A percentile compares a stretch with the other conserved stretches of the same genome.
These are phyloP conservation scores for Zaprionus tsacasi DNA, from an alignment of 1,140 invertebrate species.

Conservation along the genomic window DNA sequence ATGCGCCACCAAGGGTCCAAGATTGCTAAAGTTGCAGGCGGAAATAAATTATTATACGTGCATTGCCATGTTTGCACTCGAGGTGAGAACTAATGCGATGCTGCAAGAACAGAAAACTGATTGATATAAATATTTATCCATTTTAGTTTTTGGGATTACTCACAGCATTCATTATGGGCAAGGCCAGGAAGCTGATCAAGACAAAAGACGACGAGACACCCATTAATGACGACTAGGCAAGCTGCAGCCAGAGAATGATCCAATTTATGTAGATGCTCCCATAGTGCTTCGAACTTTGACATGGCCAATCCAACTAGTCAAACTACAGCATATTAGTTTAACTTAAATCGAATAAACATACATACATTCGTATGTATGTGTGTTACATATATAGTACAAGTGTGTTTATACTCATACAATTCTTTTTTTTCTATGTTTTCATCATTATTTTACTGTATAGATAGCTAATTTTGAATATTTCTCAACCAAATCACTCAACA, in stretches of 20 bases:
- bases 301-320: constrained; percentile 37
- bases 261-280: constrained; percentile 26
- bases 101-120: too few relatives aligned
- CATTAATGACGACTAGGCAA: constrained; percentile 55
- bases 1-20: constrained; percentile 54
- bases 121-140: too few relatives aligned
- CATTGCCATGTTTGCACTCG: constrained; percentile 53
- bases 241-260: constrained; percentile 2
- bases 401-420: too few relatives aligned
- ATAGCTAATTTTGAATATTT: too few relatives aligned
- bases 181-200: constrained; percentile 65
- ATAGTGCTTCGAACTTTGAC: constrained; percentile 10
- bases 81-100: constrained; percentile 30
- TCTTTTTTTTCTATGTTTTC: too few relatives aligned
- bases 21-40: constrained; percentile 51
- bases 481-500: too few relatives aligned
- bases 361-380: background rate
- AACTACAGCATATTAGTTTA: constrained; percentile 39
- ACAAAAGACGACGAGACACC: constrained; percentile 69
- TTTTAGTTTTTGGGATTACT: constrained; percentile 58
- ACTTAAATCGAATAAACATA: background rate
- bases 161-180: constrained; percentile 62
- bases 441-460: too few relatives aligned
- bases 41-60: constrained; percentile 63
- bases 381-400: background rate